Evolutionary conservation across 1,140 invertebrate species (phyloP).

Genomic region (Muscidifurax raptorellus): DNA sequence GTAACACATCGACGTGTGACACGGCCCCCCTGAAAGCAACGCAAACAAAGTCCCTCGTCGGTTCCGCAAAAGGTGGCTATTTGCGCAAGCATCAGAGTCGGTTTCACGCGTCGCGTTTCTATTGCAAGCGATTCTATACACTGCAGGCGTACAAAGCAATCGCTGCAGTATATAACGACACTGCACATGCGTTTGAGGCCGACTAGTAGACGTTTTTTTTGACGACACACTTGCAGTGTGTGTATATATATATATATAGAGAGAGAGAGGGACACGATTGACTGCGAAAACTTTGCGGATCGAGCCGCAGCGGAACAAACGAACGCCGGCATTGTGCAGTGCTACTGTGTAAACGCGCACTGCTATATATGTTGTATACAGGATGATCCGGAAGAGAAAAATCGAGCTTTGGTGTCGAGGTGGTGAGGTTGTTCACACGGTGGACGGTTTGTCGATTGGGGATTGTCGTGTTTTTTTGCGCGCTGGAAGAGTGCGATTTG

Average conservation of each 20-base stretch:
- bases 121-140: neutral
- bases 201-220: neutral
- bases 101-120: neutral
- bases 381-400: too few relatives aligned
- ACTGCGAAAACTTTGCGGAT: conserved; percentile 9
- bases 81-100: neutral
- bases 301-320: neutral
- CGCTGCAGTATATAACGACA: neutral
- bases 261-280: neutral
- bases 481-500: too few relatives aligned
- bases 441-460: too few relatives aligned
- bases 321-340: neutral
- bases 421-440: too few relatives aligned
- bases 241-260: neutral
- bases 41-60: conserved; percentile 21
- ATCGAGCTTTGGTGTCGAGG: too few relatives aligned
- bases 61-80: neutral
- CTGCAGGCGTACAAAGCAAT: conserved; percentile 9
- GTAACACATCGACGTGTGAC: neutral
- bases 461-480: too few relatives aligned
- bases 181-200: neutral
- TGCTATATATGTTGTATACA: too few relatives aligned
- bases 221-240: neutral
- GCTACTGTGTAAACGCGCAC: too few relatives aligned
- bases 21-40: neutral